phyloP scores from a whole-genome alignment of 2,797 vertebrate species.

The Cygnus olor region DNA sequence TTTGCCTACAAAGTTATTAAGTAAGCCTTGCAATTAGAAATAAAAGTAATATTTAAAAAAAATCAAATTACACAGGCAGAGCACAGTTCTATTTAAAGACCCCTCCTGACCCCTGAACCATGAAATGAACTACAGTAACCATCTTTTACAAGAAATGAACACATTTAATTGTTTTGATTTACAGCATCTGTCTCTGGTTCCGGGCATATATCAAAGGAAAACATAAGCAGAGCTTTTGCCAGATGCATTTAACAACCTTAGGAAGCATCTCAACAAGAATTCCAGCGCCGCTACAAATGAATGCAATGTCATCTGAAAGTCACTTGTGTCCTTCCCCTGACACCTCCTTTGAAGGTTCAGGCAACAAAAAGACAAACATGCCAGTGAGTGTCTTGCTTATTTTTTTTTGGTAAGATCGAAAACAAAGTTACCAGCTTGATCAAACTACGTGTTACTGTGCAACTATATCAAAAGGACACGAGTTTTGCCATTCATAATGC shows the following conservation, averaged over 20 bases:
- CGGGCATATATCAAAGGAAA: neutral
- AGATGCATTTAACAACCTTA: neutral
- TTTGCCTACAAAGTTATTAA: neutral
- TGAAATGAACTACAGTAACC: neutral
- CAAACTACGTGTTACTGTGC: neutral
- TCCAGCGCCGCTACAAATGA: neutral
- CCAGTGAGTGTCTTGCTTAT: neutral
- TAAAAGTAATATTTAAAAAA: no score
- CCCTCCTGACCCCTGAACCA: neutral
- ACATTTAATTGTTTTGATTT: neutral
- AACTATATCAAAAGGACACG: neutral
- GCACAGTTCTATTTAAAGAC: neutral
- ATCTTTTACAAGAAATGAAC: neutral
- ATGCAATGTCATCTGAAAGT: neutral
- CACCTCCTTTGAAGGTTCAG: neutral
- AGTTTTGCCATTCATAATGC: accelerated
- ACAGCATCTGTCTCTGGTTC: neutral
- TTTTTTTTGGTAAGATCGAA: neutral
- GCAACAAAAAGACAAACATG: neutral
- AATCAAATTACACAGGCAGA: neutral
- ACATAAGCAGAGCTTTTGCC: neutral
- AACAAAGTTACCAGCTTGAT: neutral
- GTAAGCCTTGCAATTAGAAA: neutral
- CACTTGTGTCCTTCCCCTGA: neutral
- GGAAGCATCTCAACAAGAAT: neutral